Evolutionary conservation across 1,140 invertebrate genomes (phyloP).

Genomic region (Orius laevigatus): DNA sequence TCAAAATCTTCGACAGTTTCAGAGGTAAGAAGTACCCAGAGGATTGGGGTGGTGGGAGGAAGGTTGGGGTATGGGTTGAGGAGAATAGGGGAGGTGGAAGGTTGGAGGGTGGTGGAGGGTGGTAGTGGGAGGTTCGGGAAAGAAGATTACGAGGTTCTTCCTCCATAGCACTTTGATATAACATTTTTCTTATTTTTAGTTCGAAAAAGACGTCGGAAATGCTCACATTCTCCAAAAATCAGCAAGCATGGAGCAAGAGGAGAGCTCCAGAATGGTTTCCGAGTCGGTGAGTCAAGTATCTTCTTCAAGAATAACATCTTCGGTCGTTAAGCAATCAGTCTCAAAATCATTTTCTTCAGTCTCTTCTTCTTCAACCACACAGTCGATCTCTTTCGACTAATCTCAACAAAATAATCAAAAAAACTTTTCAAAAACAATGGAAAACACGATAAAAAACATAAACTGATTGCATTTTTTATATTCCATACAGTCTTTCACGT

Average conservation of each 20-base stretch:
- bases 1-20: no score
- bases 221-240: constrained; percentile 13
- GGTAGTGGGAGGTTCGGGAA: no score
- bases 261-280: constrained; percentile 12
- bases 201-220: constrained; percentile 16
- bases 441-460: no score
- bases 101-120: no score
- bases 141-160: no score
- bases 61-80: no score
- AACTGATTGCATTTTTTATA: background rate
- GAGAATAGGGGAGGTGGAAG: no score
- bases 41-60: no score
- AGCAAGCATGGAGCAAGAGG: constrained; percentile 11
- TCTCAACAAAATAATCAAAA: no score
- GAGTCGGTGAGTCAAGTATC: constrained; percentile 12
- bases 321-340: constrained; percentile 7
- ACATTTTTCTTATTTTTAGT: constrained; percentile 9
- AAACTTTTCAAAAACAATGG: no score
- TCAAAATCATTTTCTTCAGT: constrained; percentile 1
- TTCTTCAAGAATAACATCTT: background rate
- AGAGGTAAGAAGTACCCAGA: no score
- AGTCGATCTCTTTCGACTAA: background rate
- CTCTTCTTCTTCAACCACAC: background rate
- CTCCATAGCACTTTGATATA: no score
- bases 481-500: constrained; percentile 4